Evolutionary conservation across 2,797 vertebrate species (phyloP).

Genomic region (Channa striata): DNA sequence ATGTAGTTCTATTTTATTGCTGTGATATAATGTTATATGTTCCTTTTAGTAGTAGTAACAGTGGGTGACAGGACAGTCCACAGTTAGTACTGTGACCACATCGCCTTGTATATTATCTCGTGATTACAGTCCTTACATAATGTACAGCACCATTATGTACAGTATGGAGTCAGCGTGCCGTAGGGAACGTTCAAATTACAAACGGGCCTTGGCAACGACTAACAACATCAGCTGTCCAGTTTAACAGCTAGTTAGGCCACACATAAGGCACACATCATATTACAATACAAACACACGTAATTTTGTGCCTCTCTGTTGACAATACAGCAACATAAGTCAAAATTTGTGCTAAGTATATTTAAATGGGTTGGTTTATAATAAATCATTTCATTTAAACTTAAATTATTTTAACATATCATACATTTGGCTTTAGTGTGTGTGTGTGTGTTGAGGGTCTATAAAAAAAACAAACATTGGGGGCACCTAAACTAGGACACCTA

Average conservation of each 20-base stretch:
- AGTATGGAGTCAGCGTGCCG: neutral
- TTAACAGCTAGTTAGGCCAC: neutral
- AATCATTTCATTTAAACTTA: too few species aligned
- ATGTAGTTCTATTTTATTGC: too few species aligned
- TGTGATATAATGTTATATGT: too few species aligned
- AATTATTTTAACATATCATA: neutral
- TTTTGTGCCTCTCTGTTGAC: too few species aligned
- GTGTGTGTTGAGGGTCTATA: neutral
- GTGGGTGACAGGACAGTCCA: too few species aligned
- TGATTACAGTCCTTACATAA: too few species aligned
- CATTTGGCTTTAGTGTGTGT: neutral
- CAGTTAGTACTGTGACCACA: too few species aligned
- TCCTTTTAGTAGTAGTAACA: too few species aligned
- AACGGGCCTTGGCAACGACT: neutral
- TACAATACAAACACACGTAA: neutral
- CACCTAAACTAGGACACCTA: slow-evolving; percentile 42
- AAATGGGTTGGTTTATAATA: too few species aligned
- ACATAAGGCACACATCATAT: neutral
- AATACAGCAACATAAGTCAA: too few species aligned
- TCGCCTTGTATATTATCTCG: too few species aligned
- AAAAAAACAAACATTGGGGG: neutral
- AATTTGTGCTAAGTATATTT: too few species aligned
- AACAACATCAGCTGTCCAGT: neutral
- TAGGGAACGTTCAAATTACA: neutral
- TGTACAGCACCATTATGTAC: neutral